Evolutionary conservation across 2,888 invertebrate genomes (phyloP).

Genomic region (Graphium colonna): DNA sequence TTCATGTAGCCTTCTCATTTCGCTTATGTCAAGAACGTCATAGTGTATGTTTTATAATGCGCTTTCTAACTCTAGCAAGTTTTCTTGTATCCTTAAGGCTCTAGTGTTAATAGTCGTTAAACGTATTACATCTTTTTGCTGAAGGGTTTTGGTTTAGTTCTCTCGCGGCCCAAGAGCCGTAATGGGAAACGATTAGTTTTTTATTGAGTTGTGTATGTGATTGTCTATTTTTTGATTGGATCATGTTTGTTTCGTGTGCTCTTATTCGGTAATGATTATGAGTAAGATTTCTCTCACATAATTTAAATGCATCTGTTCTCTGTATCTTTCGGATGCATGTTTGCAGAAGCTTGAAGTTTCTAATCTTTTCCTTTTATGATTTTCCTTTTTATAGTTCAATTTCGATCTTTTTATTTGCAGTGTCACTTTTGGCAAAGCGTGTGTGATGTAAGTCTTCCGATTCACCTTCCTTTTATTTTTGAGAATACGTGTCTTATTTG

Average conservation of each 20-base stretch:
- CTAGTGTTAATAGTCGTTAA: conserved; percentile 23
- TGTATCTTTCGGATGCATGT: conserved; percentile 15
- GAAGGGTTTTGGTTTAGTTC: conserved; percentile 26
- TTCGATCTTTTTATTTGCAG: too few species aligned
- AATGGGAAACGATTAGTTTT: conserved; percentile 13
- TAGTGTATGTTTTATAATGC: background rate
- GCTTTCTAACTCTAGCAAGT: conserved; percentile 6
- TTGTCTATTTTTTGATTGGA: conserved; percentile 10
- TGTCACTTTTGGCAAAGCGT: too few species aligned
- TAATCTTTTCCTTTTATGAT: background rate
- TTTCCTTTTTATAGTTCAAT: background rate
- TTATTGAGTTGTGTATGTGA: conserved; percentile 11
- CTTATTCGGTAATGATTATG: background rate
- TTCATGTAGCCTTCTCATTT: conserved; percentile 9
- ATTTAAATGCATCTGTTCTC: background rate
- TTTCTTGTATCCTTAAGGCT: conserved; percentile 25
- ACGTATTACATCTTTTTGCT: conserved; percentile 18
- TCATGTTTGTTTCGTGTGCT: background rate
- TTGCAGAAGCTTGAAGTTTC: background rate
- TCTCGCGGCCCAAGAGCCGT: conserved; percentile 23
- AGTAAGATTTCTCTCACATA: too few species aligned
- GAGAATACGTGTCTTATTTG: conserved; percentile 4
- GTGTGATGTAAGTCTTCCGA: background rate
- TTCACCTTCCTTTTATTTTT: conserved; percentile 6
- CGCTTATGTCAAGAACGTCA: background rate